These are phyloP conservation scores for Phylloscopus collybita DNA, from an alignment of 2,797 vertebrate species.

Conservation along the genomic window DNA sequence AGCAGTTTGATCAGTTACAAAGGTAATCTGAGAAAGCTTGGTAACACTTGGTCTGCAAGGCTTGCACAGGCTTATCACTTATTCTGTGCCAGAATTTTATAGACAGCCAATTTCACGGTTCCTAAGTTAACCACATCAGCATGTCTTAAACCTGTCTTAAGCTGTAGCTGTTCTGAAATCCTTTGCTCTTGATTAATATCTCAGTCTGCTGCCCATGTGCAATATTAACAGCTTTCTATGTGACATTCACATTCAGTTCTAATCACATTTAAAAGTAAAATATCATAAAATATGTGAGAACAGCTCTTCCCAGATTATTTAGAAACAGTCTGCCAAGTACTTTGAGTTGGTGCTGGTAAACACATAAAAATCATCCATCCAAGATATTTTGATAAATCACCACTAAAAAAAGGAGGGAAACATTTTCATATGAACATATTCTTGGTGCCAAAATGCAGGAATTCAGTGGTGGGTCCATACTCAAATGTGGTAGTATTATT, in stretches of 20 bases:
- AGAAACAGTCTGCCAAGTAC: not conserved
- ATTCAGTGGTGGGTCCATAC: not conserved
- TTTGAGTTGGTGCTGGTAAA: not conserved
- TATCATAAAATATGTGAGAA: not conserved
- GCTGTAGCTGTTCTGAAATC: not conserved
- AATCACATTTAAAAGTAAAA: not conserved
- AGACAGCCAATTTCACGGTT: not conserved
- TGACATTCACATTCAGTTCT: not conserved
- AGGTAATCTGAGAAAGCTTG: not conserved
- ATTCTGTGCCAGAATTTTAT: not conserved
- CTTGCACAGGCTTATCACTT: not conserved
- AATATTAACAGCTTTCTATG: not conserved
- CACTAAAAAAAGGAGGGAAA: not conserved
- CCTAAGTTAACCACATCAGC: not conserved
- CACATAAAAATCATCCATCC: not conserved
- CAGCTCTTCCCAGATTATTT: not conserved
- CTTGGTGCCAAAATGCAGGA: not conserved
- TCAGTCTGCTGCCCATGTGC: not conserved
- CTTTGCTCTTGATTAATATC: not conserved
- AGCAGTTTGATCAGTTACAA: not conserved
- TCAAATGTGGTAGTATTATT: accelerated
- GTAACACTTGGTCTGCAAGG: not conserved
- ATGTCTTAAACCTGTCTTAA: not conserved
- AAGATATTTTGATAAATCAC: not conserved
- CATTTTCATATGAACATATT: not conserved